Conservation (phyloP, 1,140 invertebrate species). For the Hycleus phaleratus region DNA sequence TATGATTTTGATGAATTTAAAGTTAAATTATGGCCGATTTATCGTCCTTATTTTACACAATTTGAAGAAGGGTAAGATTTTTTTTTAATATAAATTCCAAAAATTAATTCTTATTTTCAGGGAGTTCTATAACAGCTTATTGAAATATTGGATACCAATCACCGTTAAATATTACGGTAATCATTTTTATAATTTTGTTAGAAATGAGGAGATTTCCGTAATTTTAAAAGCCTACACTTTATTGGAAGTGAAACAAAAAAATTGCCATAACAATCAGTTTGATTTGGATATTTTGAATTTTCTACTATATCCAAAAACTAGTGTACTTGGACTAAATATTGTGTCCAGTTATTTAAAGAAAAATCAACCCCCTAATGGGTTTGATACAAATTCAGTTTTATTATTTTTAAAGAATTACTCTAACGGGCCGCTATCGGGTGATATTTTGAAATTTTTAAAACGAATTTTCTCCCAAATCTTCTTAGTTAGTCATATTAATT, state of each 20-base stretch:
- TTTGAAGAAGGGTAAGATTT: conserved; percentile 22
- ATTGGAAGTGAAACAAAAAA: conserved; percentile 15
- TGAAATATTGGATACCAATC: conserved; percentile 25
- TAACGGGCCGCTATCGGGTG: neutral
- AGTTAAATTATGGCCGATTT: conserved; percentile 18
- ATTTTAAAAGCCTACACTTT: conserved; percentile 15
- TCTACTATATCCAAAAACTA: conserved; percentile 8
- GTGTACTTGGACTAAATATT: conserved; percentile 12
- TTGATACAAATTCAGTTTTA: conserved; percentile 5
- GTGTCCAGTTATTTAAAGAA: conserved; percentile 10
- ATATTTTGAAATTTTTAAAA: conserved; percentile 14
- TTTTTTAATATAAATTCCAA: neutral
- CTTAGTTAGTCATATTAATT: conserved; percentile 5
- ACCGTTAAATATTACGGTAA: conserved; percentile 14
- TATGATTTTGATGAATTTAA: conserved; percentile 18
- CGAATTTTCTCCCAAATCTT: conserved; percentile 16
- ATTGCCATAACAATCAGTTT: neutral
- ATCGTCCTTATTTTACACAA: conserved; percentile 8
- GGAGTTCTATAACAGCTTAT: conserved; percentile 24
- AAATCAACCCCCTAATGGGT: conserved; percentile 2
- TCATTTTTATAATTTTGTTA: conserved; percentile 16
- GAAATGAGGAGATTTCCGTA: neutral
- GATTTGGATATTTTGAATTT: neutral
- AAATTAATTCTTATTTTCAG: conserved; percentile 13
- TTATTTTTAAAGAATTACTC: conserved; percentile 6